phyloP scores from a whole-genome alignment of 1,140 invertebrate species.

The Caenorhabditis inopinata region DNA sequence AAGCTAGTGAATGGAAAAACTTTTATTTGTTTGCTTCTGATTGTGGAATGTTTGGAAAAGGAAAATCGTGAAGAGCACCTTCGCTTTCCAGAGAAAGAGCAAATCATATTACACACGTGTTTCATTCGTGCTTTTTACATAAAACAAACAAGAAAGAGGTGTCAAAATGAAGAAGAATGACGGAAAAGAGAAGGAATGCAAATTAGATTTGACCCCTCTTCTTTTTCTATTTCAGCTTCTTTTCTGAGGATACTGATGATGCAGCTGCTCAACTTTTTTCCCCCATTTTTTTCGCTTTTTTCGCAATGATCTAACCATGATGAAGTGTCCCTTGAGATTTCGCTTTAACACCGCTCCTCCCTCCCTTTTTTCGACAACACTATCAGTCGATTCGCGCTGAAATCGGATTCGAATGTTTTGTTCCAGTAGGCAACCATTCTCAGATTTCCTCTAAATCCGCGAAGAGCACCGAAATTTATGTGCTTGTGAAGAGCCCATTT shows the following conservation, averaged over 20 bases:
- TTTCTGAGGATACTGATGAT: constrained; percentile 4
- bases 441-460: too few relatives aligned
- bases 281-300: neutral
- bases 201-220: constrained; percentile 24
- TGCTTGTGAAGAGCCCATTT: too few relatives aligned
- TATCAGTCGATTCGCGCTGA: too few relatives aligned
- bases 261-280: neutral
- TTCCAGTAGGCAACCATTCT: too few relatives aligned
- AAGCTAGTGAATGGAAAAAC: too few relatives aligned
- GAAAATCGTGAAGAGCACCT: neutral
- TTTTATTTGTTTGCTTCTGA: neutral
- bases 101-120: neutral
- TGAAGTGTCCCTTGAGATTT: constrained; percentile 22
- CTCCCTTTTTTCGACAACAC: neutral
- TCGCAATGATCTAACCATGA: constrained; percentile 20
- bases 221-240: neutral
- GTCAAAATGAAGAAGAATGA: constrained; percentile 3
- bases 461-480: too few relatives aligned
- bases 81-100: neutral
- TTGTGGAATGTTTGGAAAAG: constrained; percentile 4
- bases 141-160: constrained; percentile 14
- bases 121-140: neutral
- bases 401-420: too few relatives aligned
- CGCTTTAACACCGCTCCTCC: neutral
- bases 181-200: neutral